Base-by-base conservation (phyloP, 1,140 invertebrate genomes). In the Hyposmocoma kahamanoa region DNA sequence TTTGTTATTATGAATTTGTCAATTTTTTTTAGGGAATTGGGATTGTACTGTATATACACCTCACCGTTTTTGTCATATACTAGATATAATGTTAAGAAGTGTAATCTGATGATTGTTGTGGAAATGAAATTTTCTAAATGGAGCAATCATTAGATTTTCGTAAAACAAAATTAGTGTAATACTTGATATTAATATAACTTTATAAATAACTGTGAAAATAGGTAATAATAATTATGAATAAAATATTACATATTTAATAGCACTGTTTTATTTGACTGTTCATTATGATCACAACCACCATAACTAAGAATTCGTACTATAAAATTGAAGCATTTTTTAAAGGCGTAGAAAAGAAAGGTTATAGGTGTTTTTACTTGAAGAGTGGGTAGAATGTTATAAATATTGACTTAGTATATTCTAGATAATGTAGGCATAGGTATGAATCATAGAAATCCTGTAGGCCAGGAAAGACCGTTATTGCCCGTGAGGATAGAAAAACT, bases 111-210 rank as follows among this genome's bases (percentile, higher is more conserved):
- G 82, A 82, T 82, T 79, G 75, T 74, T 62, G 77, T 75, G 83
- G 81, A 86, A 87, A 86, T 85, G 52, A 85, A 82, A 82, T 79
- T 84, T 87, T 86, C 84, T 87, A 81, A 86, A 80, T 73, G 74
- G 74, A 87, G 78, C 84, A 87, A 87, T 87, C 84, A 78, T 84
- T 86, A 82, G 84, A 70, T 68, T 75, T 75, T 84, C 77, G 75
- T 84, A 81, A 83, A 86, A 80, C 75, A 85, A 86, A 83, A 61
- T 79, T 83, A 84, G 80, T 65, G 67, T 83, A 84, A 82, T 83
- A 85, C 73, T 86, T 86, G 86, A 87, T 87, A 87, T 87, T 87
- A 86, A 86, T 86, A 87, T 87, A 87, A 87, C 86, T 87, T 87
- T 87, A 87, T 87, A 87, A 87, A 87, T 87, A 87, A 87, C 80